Conservation (phyloP, 1,140 invertebrate genomes). For the Zaprionus gabonicus region DNA sequence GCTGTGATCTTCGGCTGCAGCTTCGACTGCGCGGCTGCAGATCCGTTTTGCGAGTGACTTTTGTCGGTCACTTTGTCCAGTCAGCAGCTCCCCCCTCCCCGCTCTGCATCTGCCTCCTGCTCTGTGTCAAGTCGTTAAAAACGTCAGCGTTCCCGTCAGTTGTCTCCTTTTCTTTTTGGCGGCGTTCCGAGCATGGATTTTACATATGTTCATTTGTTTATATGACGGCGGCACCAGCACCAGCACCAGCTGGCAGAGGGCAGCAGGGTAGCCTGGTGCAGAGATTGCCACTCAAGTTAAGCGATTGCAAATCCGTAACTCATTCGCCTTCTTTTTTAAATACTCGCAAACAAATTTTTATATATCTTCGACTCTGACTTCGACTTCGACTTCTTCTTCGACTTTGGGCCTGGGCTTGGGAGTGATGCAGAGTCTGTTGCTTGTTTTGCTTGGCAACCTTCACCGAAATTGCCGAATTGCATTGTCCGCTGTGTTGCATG, state of each 20-base stretch:
- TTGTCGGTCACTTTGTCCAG: constrained; percentile 81
- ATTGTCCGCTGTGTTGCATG: constrained; percentile 33
- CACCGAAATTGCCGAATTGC: constrained; percentile 57
- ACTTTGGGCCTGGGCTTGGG: constrained; percentile 13
- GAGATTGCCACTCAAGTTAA: constrained; percentile 78
- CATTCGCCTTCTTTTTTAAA: constrained; percentile 67
- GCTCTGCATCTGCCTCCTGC: background rate
- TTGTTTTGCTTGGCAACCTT: constrained; percentile 57
- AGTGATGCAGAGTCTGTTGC: background rate
- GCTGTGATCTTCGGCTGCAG: constrained; percentile 17
- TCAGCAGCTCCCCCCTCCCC: constrained; percentile 37
- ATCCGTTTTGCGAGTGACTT: constrained; percentile 57
- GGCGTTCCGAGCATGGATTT: constrained; percentile 63
- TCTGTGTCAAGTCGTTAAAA: constrained; percentile 79
- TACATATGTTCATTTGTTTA: constrained; percentile 82
- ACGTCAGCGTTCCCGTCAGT: constrained; percentile 64
- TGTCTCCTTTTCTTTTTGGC: constrained; percentile 38
- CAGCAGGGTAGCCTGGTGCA: constrained; percentile 35
- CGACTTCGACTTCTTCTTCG: constrained; percentile 12
- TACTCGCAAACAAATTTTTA: constrained; percentile 55
- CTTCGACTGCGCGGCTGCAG: constrained; percentile 44
- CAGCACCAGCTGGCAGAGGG: constrained; percentile 12
- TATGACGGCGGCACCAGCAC: constrained; percentile 56
- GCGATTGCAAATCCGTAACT: constrained; percentile 83
- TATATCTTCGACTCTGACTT: constrained; percentile 28